Evolutionary conservation across 92 coral and sea anemone genomes (phyloP).

Genomic region (Virgularia gustaviana): DNA sequence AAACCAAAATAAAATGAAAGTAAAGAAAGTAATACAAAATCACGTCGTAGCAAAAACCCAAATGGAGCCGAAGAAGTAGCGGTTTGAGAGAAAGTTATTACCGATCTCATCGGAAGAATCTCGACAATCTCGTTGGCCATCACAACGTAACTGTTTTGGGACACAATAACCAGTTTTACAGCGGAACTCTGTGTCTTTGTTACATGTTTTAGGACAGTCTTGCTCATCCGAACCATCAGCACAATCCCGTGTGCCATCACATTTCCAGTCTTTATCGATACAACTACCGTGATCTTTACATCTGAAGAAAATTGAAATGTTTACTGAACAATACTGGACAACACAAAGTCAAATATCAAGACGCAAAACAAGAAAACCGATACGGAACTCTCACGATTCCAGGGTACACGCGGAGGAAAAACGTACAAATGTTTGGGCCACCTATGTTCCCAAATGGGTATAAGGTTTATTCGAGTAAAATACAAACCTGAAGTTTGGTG

Average conservation of each 20-base stretch:
- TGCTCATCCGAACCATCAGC: slow-evolving; percentile 81
- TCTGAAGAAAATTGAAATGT: not conserved
- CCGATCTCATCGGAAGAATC: slow-evolving; percentile 87
- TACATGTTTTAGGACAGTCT: slow-evolving; percentile 56
- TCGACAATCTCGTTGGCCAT: slow-evolving; percentile 74
- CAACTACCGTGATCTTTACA: slow-evolving; percentile 39
- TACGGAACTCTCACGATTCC: too few relatives aligned
- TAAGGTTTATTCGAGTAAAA: not conserved
- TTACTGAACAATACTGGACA: too few relatives aligned
- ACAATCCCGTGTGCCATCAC: slow-evolving; percentile 70
- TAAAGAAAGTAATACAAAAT: too few relatives aligned
- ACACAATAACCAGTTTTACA: slow-evolving; percentile 68
- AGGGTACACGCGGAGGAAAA: too few relatives aligned
- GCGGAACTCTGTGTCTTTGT: slow-evolving; percentile 43
- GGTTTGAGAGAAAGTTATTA: too few relatives aligned
- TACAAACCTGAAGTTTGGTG: slow-evolving; percentile 28
- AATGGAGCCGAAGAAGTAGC: not conserved
- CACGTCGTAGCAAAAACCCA: not conserved
- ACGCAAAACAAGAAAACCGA: too few relatives aligned
- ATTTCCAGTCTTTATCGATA: slow-evolving; percentile 57
- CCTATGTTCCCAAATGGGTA: too few relatives aligned
- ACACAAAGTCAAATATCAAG: too few relatives aligned
- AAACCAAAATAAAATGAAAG: too few relatives aligned
- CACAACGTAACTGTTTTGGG: slow-evolving; percentile 69
- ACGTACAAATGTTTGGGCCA: too few relatives aligned